Conservation (phyloP, 2,797 vertebrate genomes). For the Acrossocheilus wenchowensis region DNA sequence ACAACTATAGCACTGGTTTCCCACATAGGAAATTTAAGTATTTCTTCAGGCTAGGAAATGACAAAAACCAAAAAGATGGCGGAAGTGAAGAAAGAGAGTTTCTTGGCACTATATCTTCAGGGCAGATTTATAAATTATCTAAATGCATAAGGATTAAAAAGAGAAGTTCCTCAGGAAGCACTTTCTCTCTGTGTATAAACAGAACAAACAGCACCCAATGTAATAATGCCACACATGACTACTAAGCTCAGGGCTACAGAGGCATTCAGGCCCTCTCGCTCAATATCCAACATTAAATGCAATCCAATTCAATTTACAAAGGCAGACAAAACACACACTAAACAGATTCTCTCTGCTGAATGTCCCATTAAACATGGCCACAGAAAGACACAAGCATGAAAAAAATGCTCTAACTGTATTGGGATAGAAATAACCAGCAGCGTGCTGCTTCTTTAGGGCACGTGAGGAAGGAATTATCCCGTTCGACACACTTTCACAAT, state of each 20-base stretch:
- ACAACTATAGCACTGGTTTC: not conserved
- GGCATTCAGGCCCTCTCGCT: constrained; percentile 36
- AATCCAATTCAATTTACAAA: constrained; percentile 49
- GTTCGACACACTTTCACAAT: constrained; percentile 1
- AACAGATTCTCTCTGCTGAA: constrained; percentile 46
- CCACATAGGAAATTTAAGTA: not conserved
- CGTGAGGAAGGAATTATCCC: constrained; percentile 41
- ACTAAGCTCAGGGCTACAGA: constrained; percentile 34
- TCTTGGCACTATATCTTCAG: not conserved
- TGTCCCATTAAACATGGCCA: constrained; percentile 46
- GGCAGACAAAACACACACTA: constrained; percentile 49
- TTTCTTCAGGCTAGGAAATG: not conserved
- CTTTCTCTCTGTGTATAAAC: constrained; percentile 23
- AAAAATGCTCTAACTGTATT: constrained; percentile 9
- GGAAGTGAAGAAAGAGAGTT: not conserved
- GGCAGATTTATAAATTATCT: constrained; percentile 1
- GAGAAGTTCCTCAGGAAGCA: constrained; percentile 22
- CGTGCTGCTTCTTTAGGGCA: constrained; percentile 19
- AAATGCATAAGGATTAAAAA: constrained; percentile 3
- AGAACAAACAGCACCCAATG: constrained; percentile 16
- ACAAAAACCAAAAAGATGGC: not conserved
- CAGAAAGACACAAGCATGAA: constrained; percentile 14
- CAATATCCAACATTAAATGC: constrained; percentile 32
- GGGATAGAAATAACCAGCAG: constrained; percentile 8
- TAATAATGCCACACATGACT: constrained; percentile 26